These are phyloP conservation scores for Bombus vancouverensis DNA, from an alignment of 1,140 invertebrate species.

Conservation along the genomic window DNA sequence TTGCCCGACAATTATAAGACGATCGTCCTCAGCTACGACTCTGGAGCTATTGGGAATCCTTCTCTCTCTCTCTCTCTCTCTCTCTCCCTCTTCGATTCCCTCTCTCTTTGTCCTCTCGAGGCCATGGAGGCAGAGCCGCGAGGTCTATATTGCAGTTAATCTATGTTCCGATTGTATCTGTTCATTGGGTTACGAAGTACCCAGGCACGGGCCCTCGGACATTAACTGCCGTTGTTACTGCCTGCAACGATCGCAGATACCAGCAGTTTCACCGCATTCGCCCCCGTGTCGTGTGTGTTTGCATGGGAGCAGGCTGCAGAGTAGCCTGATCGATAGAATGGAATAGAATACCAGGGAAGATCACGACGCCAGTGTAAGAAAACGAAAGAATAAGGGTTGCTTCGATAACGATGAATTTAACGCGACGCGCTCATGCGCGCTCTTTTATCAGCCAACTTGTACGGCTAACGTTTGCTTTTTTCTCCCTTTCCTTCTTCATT, in stretches of 20 bases:
- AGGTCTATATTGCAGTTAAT: constrained; percentile 82
- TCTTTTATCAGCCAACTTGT: constrained; percentile 2
- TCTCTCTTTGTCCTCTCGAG: constrained; percentile 39
- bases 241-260: constrained; percentile 80
- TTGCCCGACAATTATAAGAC: constrained; percentile 49
- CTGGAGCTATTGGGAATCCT: constrained; percentile 16
- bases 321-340: constrained; percentile 76
- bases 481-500: neutral
- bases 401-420: constrained; percentile 58
- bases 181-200: constrained; percentile 80
- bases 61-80: constrained; percentile 20
- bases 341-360: constrained; percentile 72
- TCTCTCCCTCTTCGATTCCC: neutral
- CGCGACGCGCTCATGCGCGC: constrained; percentile 16
- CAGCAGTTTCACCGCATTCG: constrained; percentile 76
- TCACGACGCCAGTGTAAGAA: constrained; percentile 64
- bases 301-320: constrained; percentile 70
- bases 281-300: constrained; percentile 72
- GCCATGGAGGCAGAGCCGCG: constrained; percentile 64
- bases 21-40: constrained; percentile 42
- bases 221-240: constrained; percentile 81
- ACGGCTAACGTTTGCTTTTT: no score
- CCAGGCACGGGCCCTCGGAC: constrained; percentile 77
- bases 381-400: constrained; percentile 49
- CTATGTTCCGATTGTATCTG: constrained; percentile 81